Evolutionary conservation across 1,140 invertebrate genomes (phyloP), one percentile per base, ranked within the genome.

Genomic region (Drosophila takahashii): DNA sequence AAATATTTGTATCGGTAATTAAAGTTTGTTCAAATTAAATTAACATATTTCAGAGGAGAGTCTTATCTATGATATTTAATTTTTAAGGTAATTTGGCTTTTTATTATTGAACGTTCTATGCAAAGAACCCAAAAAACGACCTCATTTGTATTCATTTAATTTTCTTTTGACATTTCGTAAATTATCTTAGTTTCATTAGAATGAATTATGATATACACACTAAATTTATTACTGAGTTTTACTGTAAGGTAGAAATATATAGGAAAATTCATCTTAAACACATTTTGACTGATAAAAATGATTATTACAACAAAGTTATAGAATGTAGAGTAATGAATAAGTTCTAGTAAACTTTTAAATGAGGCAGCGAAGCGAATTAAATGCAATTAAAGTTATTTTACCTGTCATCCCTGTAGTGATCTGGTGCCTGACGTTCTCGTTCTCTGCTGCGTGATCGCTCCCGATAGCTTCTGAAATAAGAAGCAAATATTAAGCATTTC

Each of bases 331-430:
- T 26, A n/a, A 44, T 27, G 15, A 11, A 3, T 1, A 32, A 8
- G 18, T 13, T 27, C 6, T 57, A 8, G 5, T n/a, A 4, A 48
- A 37, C 7, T 22, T 34, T 22, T 7, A 6, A 22, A 22, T 52
- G 32, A 36, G 26, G 9, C 56, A 58, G 13, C 9, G 51, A 22
- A 11, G 36, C 52, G 13, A 61, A 32, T 41, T 34, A 26, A 3
- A 3, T 10, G 8, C 5, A 42, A 7, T 13, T 7, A 0, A 26
- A 29, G 5, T 10, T 11, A 9, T 7, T 37, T 93, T 93, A 96
- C 95, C 95, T 96, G 91, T 96, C 96, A 92, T 96, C 96, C 51
- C 95, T 93, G 92, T 95, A 96, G 89, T 95, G 94, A 73, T 94
- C 93, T 53, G 93, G 92, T 10, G 93, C 93, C 61, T 93, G 94